Base-by-base conservation (phyloP, 64 coral and sea anemone species). In the Stichodactyla mertensii region DNA sequence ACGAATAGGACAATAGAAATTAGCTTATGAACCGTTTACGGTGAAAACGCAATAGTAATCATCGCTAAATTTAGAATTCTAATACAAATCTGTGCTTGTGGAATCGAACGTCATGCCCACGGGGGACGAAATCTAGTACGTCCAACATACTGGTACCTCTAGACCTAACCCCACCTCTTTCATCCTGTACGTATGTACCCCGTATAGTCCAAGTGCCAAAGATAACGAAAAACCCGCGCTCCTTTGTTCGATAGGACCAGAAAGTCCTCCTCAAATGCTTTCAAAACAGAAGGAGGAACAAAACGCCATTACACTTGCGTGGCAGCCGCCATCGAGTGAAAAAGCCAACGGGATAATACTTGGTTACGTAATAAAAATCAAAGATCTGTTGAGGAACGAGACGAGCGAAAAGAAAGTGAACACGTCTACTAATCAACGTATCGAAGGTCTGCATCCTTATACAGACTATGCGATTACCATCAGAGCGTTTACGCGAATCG, bases 381-480 rank as follows among this genome's bases (percentile, higher is more conserved):
- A 87, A 64, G 94, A 95, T 84, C 31, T 36, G 22, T 55, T 95
- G 8, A 87, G 90, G 54, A 62, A 89, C 8, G 26, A 64, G 54
- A 92, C 78, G 77, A 54, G 36, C n/a, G 87, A 89, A 16, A 82
- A 87, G n/a, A 95, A 87, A 36, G 85, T 92, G n/a, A 82, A 85
- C 64, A 54, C 54, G 10, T 87, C 94, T 52, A 28, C 86, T 16
- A 56, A 89, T 57, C 64, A 87, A 22, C 78, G 83, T n/a, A 82
- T 62, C 18, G 69, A 92, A 6, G 80, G 67, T n/a, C 84, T 95
- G 0, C 77, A 88, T 54, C 94, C 94, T 4, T 95, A 87, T 59
- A 95, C 94, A 24, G 85, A 77, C 10, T 95, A 95, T 51, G 85
- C 87, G 20, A 82, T 89, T 4, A 53, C 54, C 51, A 69, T 95